A percentile compares a stretch with the other conserved stretches of the same genome.
phyloP scores from a whole-genome alignment of 2,888 invertebrate species.

The Bellardia bayeri region DNA sequence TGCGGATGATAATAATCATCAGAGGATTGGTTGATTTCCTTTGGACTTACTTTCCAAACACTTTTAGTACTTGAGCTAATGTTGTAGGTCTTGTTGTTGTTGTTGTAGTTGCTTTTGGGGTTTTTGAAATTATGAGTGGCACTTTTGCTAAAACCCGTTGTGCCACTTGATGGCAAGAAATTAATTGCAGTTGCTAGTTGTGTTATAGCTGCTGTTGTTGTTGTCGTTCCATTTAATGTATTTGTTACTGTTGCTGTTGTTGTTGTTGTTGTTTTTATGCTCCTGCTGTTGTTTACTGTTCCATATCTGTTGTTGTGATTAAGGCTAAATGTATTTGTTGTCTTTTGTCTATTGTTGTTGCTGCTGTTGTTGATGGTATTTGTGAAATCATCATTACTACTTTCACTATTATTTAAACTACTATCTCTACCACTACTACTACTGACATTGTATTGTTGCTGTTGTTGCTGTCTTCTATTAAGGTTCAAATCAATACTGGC shows the following conservation, averaged over 20 bases:
- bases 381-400: constrained; percentile 34
- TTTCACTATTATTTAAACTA: constrained; percentile 32
- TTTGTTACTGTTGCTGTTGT: constrained; percentile 35
- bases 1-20: constrained; percentile 30
- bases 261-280: constrained; percentile 35
- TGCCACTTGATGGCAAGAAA: constrained; percentile 41
- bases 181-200: constrained; percentile 54
- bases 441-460: constrained; percentile 16
- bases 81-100: constrained; percentile 55
- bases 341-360: constrained; percentile 42
- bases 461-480: constrained; percentile 33
- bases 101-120: constrained; percentile 67
- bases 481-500: constrained; percentile 31
- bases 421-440: not conserved
- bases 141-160: constrained; percentile 36
- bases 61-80: constrained; percentile 49
- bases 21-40: constrained; percentile 43
- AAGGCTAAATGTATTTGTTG: constrained; percentile 49
- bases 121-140: constrained; percentile 48
- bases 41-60: constrained; percentile 38
- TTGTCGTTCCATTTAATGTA: constrained; percentile 48
- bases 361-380: constrained; percentile 26
- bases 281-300: constrained; percentile 55
- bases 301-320: constrained; percentile 36
- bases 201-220: constrained; percentile 33